phyloP scores from a whole-genome alignment of 1,140 invertebrate species.

The Lepidurus couesii region DNA sequence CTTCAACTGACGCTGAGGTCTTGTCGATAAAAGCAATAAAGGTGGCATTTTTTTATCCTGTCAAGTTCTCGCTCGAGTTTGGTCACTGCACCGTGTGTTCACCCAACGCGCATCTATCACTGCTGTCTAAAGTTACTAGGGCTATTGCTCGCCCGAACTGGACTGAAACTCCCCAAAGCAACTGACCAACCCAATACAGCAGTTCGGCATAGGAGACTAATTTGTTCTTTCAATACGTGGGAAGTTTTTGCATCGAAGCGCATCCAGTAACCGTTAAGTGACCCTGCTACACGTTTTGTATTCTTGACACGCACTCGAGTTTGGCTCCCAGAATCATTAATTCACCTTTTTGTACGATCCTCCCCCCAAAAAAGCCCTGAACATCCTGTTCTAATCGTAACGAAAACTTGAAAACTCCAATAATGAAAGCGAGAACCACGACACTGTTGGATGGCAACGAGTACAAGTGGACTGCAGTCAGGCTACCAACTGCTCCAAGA shows the following conservation, averaged over 20 bases:
- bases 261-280: constrained; percentile 4
- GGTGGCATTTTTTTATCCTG: neutral
- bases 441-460: too few relatives aligned
- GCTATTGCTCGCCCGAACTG: neutral
- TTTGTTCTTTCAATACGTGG: neutral
- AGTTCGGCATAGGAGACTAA: neutral
- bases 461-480: too few relatives aligned
- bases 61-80: too few relatives aligned
- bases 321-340: neutral
- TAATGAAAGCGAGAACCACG: too few relatives aligned
- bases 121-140: too few relatives aligned
- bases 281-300: neutral
- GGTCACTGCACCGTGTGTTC: too few relatives aligned
- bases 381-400: too few relatives aligned
- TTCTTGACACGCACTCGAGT: neutral
- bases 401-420: too few relatives aligned
- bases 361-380: too few relatives aligned
- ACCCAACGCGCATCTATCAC: too few relatives aligned
- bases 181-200: neutral
- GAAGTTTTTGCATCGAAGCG: neutral
- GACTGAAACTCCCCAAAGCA: neutral
- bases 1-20: neutral
- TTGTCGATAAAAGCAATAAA: neutral
- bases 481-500: too few relatives aligned
- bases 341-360: neutral